These are phyloP conservation scores for Colistium nudipinnis DNA, from an alignment of 2,113 vertebrate species.

Conservation along the genomic window DNA sequence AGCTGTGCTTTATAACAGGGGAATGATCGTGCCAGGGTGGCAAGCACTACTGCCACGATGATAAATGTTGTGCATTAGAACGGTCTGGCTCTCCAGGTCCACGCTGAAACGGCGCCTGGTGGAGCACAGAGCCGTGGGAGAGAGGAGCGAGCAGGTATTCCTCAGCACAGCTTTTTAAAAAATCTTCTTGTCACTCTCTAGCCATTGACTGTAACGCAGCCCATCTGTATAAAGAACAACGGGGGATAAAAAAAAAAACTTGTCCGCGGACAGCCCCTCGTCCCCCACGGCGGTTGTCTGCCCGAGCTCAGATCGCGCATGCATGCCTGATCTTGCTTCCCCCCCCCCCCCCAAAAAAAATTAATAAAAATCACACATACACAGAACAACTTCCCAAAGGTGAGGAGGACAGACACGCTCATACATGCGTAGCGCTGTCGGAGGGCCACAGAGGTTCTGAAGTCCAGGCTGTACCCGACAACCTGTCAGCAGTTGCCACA, in stretches of 20 bases:
- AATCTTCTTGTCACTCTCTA: conserved; percentile 9
- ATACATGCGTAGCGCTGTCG: conserved; percentile 10
- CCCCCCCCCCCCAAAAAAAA: conserved; percentile 10
- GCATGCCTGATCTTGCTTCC: neutral
- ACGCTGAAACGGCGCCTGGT: conserved; percentile 47
- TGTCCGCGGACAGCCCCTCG: neutral
- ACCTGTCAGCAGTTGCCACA: conserved; percentile 27
- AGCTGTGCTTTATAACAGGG: conserved; percentile 41
- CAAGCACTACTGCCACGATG: conserved; percentile 54
- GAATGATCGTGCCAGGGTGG: conserved; percentile 37
- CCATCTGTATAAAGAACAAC: conserved; percentile 16
- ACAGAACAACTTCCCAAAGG: neutral
- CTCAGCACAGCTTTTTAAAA: conserved; percentile 4
- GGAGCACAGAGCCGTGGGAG: conserved; percentile 33
- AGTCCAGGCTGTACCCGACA: conserved; percentile 25
- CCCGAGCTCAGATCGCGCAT: conserved; percentile 16
- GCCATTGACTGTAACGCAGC: conserved; percentile 6
- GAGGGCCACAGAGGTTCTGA: conserved; percentile 12
- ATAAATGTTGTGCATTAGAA: conserved; percentile 67
- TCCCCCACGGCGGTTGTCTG: neutral
- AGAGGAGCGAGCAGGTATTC: conserved; percentile 14
- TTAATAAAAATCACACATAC: conserved; percentile 2
- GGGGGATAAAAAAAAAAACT: conserved; percentile 13
- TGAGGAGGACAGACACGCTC: neutral
- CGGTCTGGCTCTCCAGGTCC: conserved; percentile 40